Base-by-base conservation (phyloP, 2,888 invertebrate species). In the Cryptocephalus primarius region DNA sequence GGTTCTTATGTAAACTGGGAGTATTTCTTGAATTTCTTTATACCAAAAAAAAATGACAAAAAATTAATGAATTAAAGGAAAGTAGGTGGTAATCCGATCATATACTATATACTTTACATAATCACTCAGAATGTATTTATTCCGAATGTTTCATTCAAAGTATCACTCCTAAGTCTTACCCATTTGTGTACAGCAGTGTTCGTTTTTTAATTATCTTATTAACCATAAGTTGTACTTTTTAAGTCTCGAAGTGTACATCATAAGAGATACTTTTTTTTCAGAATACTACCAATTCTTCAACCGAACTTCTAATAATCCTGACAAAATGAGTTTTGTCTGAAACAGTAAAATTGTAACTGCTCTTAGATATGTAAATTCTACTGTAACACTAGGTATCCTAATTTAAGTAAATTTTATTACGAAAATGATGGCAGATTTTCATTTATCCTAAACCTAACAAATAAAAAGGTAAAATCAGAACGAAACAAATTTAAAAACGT, bases 391-490 rank as follows among this genome's bases (percentile, higher is more conserved):
- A 64, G 64, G 63, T 60, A 60, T 58, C 57, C 55, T 64, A 60
- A 62, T 60, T 64, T 65, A 65, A 65, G 61, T 64, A 64, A 65
- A 65, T 64, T 65, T 65, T 64, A 64, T 63, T 64, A 64, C 60
- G 56, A 60, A 60, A 59, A 36, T 4, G 12, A 34, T 13, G 31
- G 43, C 32, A n/a, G n/a, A n/a, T n/a, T 49, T 44, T 46, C 39
- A 33, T 44, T 50, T 45, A 39, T 50, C 44, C 36, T 36, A 11
- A 36, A 11, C 36, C 36, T 36, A 36, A 4, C 22, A 22, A 22
- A 22, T 22, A 22, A 22, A 22, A 22, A 22, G 6, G 6, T 22
- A 4, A 22, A 2, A 22, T 22, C 22, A 22, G 22, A 22, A 22
- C 6, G 2, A 2, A 6, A 22, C 22, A 2, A 22, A 6, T 22